Percentiles rank a stretch among this genome's conserved stretches.
These are phyloP conservation scores for Choristoneura fumiferana DNA, from an alignment of 1,140 invertebrate species.

Conservation along the genomic window DNA sequence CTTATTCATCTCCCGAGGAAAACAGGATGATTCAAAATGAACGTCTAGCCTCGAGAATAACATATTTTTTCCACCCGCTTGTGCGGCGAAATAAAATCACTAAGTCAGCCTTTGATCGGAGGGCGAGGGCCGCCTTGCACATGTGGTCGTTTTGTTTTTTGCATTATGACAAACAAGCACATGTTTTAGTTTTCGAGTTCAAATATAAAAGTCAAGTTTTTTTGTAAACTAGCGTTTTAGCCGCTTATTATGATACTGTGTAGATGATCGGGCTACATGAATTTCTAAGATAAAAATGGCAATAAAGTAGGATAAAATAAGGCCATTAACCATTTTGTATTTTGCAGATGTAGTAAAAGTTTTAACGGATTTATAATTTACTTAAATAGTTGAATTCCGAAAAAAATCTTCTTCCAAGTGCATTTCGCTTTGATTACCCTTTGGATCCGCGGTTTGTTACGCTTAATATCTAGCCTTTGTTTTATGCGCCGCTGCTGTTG, in stretches of 20 bases:
- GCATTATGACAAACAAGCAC: too few species aligned
- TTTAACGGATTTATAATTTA: too few species aligned
- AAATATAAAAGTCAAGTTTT: too few species aligned
- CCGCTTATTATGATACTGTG: too few species aligned
- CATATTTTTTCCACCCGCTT: constrained; percentile 41
- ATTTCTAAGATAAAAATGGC: too few species aligned
- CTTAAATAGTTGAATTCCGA: background rate
- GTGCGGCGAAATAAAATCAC: constrained; percentile 30
- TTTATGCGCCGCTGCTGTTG: background rate
- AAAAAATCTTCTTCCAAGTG: background rate
- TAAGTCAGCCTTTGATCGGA: constrained; percentile 40
- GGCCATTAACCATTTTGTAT: too few species aligned
- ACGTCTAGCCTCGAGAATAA: constrained; percentile 29
- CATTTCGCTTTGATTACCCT: background rate
- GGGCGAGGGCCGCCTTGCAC: constrained; percentile 30
- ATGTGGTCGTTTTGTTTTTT: constrained; percentile 31
- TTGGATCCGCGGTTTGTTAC: background rate
- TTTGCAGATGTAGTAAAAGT: too few species aligned
- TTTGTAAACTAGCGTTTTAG: too few species aligned
- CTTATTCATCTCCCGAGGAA: background rate
- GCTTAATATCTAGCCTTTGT: background rate
- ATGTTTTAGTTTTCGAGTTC: too few species aligned
- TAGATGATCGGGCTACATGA: too few species aligned
- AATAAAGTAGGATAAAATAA: too few species aligned
- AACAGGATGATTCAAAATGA: constrained; percentile 11